Base-by-base conservation (phyloP, 2,888 invertebrate genomes). In the Drosophila helvetica region DNA sequence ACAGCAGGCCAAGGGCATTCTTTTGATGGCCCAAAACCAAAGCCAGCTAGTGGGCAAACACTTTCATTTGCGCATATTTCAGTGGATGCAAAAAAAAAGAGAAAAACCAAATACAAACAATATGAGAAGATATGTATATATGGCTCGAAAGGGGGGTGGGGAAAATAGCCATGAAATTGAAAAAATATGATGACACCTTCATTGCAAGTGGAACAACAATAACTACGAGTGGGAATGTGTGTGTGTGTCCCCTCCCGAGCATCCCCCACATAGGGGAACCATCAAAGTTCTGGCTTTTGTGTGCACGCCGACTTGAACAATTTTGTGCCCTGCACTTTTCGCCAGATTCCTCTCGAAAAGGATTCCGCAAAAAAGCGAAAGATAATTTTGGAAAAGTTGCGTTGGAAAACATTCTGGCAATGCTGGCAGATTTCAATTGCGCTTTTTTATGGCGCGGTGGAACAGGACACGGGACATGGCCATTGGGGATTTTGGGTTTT, bases 141-240 rank as follows among this genome's bases (percentile, higher is more conserved):
- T 38, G 38, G 15, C 7, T 0, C 15, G n/a, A 7, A 38, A n/a
- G 2, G 38, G 38, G n/a, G 38, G 1, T n/a, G n/a, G 2, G n/a
- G 75, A 81, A 81, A 78, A 81, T 76, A 70, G 46, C 75, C 70
- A 75, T 75, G 77, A 85, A 87, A 79, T 81, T 88, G 80, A 73
- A 85, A 86, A 81, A 81, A 79, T 85, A 87, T 82, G 77, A 87
- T 86, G 81, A 87, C 87, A 87, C 79, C 82, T 84, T 79, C 74
- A 75, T 78, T 78, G 87, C 87, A 61, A 74, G 75, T 73, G 72
- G 74, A 84, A 75, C 82, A 87, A 84, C 38, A 38, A 38, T 38
- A 38, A 38, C 38, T 38, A 1, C 38, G 15, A 7, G 7, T 15
- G 15, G 15, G 6, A 38, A 38, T 38, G 15, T 38, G 1, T 85